Evolutionary conservation across 2,797 vertebrate species (phyloP).

Genomic region (Philypnodon macrostomus): DNA sequence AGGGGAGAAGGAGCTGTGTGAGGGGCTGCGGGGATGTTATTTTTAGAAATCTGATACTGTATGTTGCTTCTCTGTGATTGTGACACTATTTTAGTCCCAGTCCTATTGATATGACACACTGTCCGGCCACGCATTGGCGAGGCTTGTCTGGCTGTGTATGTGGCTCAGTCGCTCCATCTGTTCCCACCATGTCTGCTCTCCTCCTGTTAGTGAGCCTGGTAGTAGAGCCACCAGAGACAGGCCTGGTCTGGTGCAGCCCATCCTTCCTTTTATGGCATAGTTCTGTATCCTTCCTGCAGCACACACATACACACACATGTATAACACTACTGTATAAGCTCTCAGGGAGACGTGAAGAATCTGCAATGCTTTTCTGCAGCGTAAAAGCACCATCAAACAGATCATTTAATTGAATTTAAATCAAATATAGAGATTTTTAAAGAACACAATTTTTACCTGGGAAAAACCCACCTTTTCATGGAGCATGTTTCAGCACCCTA

Average conservation of each 20-base stretch:
- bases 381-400: constrained; percentile 9
- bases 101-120: constrained; percentile 33
- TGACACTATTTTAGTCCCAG: constrained; percentile 34
- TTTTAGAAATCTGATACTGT: constrained; percentile 75
- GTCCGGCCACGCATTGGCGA: constrained; percentile 14
- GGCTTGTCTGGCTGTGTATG: constrained; percentile 31
- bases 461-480: neutral
- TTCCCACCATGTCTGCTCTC: constrained; percentile 37
- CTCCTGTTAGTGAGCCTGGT: constrained; percentile 40
- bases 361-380: constrained; percentile 51
- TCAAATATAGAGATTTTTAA: neutral
- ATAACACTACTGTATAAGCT: constrained; percentile 6
- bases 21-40: constrained; percentile 62
- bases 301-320: constrained; percentile 9
- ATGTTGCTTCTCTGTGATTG: constrained; percentile 36
- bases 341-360: constrained; percentile 41
- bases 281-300: constrained; percentile 28
- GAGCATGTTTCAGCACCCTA: neutral
- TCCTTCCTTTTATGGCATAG: constrained; percentile 72
- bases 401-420: constrained; percentile 29
- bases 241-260: constrained; percentile 56
- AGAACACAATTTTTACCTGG: neutral
- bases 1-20: constrained; percentile 48
- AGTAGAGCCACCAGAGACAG: constrained; percentile 50
- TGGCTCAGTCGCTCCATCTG: constrained; percentile 47